phyloP scores from a whole-genome alignment of 2,797 vertebrate species.

The Lagocephalus sceleratus region DNA sequence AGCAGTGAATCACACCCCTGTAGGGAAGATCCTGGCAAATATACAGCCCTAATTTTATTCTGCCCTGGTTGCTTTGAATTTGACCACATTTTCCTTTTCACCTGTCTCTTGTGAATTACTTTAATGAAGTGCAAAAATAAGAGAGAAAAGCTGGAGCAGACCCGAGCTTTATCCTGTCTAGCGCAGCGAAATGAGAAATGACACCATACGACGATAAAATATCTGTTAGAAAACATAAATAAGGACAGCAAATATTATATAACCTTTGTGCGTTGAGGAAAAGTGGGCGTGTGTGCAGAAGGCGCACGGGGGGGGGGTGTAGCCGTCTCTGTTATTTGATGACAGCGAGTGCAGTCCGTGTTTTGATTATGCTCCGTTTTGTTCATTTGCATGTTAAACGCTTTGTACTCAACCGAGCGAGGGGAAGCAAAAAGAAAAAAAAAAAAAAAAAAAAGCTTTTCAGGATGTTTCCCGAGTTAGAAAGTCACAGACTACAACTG shows the following conservation, averaged over 20 bases:
- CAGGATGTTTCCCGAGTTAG: no score
- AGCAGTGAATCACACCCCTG: not conserved
- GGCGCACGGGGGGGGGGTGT: conserved; percentile 25
- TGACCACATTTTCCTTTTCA: not conserved
- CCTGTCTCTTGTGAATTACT: not conserved
- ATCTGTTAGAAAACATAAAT: not conserved
- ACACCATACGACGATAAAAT: not conserved
- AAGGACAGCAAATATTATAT: not conserved
- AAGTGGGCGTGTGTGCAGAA: not conserved
- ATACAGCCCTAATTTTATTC: not conserved
- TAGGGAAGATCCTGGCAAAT: no score
- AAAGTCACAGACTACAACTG: no score
- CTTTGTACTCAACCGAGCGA: conserved; percentile 13
- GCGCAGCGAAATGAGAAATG: conserved; percentile 1
- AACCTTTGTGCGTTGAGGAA: not conserved
- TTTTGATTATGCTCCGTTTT: conserved; percentile 44
- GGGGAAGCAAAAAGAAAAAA: no score
- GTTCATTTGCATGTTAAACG: conserved; percentile 45
- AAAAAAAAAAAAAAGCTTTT: not conserved
- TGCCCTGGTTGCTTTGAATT: not conserved
- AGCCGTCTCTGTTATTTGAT: conserved; percentile 38
- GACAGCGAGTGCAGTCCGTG: conserved; percentile 39
- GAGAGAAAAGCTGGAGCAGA: not conserved
- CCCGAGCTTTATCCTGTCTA: conserved; percentile 3
- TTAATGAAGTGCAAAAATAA: not conserved